Conservation (phyloP, 2,797 vertebrate species). For the Anguilla anguilla region DNA sequence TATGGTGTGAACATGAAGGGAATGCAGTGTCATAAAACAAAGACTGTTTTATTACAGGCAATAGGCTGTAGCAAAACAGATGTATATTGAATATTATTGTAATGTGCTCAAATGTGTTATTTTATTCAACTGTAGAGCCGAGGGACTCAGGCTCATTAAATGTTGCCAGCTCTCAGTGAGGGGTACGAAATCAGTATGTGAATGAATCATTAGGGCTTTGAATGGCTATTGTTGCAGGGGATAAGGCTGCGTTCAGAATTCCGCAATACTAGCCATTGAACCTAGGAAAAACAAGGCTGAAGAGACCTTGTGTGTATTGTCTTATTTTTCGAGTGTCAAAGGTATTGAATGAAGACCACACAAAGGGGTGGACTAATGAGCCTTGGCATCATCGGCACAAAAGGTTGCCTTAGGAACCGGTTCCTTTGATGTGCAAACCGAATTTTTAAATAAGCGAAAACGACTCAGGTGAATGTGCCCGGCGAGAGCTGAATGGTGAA, state of each 20-base stretch:
- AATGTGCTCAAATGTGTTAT: conserved; percentile 2
- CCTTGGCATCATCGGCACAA: conserved; percentile 23
- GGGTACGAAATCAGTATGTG: conserved; percentile 16
- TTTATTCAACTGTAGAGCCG: not conserved
- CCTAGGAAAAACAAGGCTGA: not conserved
- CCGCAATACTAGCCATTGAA: conserved; percentile 10
- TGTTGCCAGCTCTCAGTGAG: conserved; percentile 19
- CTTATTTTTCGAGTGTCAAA: not conserved
- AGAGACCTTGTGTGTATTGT: conserved; percentile 32
- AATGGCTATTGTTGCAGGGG: conserved; percentile 15
- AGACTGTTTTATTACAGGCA: not conserved
- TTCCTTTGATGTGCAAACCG: conserved; percentile 30
- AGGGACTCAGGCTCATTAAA: conserved; percentile 21
- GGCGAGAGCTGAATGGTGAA: conserved; percentile 7
- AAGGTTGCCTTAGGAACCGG: conserved; percentile 39
- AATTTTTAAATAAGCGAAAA: conserved; percentile 22
- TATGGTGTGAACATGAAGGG: not conserved
- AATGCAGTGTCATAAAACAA: not conserved
- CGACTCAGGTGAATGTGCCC: not conserved
- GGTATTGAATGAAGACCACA: conserved; percentile 18
- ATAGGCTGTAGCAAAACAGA: conserved; percentile 10
- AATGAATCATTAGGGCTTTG: conserved; percentile 23
- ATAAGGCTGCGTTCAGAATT: conserved; percentile 28
- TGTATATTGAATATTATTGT: not conserved
- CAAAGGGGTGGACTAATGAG: conserved; percentile 37